Percentiles rank a stretch among this genome's conserved stretches.
These are phyloP conservation scores for Danaus plexippus DNA, from an alignment of 1,140 invertebrate genomes.

Conservation along the genomic window DNA sequence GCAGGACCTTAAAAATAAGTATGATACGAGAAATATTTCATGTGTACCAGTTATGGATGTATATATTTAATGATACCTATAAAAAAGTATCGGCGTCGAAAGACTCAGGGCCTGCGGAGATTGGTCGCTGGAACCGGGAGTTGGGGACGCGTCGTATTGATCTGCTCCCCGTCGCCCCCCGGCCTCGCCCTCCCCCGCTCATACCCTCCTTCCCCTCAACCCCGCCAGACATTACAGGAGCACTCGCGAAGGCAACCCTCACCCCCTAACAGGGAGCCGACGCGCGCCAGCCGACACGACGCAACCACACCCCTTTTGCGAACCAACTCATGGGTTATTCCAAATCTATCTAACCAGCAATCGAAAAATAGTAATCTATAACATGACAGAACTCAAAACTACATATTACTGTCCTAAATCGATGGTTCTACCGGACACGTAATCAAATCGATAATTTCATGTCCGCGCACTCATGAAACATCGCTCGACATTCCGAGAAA, in stretches of 20 bases:
- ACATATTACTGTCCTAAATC: constrained; percentile 12
- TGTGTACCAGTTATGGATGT: constrained; percentile 34
- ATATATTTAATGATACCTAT: constrained; percentile 59
- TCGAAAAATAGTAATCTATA: constrained; percentile 36
- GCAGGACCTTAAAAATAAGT: too few relatives aligned
- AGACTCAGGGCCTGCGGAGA: constrained; percentile 63
- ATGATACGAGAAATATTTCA: too few relatives aligned
- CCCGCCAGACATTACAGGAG: constrained; percentile 57
- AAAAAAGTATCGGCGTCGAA: constrained; percentile 67
- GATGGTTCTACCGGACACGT: constrained; percentile 4
- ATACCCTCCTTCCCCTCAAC: constrained; percentile 22
- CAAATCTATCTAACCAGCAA: constrained; percentile 62
- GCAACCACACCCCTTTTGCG: constrained; percentile 64
- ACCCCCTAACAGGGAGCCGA: constrained; percentile 32
- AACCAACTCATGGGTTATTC: constrained; percentile 67
- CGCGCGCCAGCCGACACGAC: constrained; percentile 36
- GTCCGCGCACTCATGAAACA: neutral
- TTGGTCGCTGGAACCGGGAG: constrained; percentile 41
- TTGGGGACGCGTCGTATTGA: constrained; percentile 56
- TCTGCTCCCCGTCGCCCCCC: constrained; percentile 35
- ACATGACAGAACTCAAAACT: constrained; percentile 13
- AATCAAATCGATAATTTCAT: constrained; percentile 9
- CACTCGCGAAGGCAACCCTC: constrained; percentile 41
- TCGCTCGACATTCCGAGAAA: constrained; percentile 14
- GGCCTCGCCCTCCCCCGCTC: constrained; percentile 25